Percentiles rank a stretch among this genome's conserved stretches.
These are phyloP conservation scores for Hypomecis atomaria DNA, from an alignment of 2,888 invertebrate species.

Conservation along the genomic window DNA sequence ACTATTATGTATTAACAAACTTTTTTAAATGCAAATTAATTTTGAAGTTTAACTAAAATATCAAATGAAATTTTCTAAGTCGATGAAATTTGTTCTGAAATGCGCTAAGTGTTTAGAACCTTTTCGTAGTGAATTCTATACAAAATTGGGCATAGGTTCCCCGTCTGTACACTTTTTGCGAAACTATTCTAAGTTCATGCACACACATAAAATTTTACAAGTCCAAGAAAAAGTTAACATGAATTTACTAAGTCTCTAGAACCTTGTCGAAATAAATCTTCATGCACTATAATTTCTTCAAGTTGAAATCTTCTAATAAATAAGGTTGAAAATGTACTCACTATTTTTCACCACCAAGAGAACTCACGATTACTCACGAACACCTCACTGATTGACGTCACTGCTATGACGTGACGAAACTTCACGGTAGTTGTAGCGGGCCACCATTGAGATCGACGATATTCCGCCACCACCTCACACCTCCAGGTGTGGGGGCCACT, in stretches of 20 bases:
- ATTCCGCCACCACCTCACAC: not conserved
- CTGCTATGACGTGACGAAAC: not conserved
- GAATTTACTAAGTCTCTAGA: constrained; percentile 1
- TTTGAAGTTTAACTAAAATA: not conserved
- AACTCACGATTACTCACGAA: not conserved
- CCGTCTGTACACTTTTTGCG: constrained; percentile 1
- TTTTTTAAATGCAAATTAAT: not conserved
- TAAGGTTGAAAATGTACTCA: constrained; percentile 3
- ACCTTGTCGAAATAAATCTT: constrained; percentile 1
- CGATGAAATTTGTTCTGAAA: not conserved
- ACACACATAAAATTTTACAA: constrained; percentile 1
- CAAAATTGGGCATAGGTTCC: constrained; percentile 5
- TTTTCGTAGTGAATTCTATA: constrained; percentile 1
- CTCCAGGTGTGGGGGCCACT: not conserved
- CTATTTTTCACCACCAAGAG: not conserved
- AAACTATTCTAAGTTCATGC: constrained; percentile 2
- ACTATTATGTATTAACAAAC: not conserved
- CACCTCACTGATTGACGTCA: not conserved
- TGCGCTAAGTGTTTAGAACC: constrained; percentile 2
- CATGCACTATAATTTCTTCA: constrained; percentile 3
- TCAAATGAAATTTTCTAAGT: not conserved
- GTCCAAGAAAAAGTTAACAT: not conserved
- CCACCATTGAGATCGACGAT: not conserved
- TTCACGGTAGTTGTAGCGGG: too few species aligned
- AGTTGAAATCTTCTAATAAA: not conserved